Evolutionary conservation across 2,113 vertebrate species (phyloP).

Genomic region (Spermophilus dauricus): DNA sequence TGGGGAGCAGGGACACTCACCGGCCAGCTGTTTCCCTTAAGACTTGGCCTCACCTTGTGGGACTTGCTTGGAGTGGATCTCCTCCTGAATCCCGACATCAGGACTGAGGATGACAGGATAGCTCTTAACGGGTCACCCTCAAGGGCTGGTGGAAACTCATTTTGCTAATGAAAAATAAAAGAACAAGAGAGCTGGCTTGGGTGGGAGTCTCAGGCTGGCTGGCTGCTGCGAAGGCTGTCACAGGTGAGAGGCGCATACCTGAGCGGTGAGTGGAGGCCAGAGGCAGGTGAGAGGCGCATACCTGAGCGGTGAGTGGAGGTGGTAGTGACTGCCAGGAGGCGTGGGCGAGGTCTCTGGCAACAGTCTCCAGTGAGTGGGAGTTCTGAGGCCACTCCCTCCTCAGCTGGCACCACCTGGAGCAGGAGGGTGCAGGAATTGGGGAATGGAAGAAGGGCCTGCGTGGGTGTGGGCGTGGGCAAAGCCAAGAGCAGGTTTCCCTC

Average conservation of each 20-base stretch:
- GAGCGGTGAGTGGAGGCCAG: neutral
- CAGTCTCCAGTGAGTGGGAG: neutral
- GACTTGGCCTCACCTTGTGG: neutral
- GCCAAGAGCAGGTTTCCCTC: neutral
- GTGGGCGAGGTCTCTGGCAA: neutral
- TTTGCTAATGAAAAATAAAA: neutral
- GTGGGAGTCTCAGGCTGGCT: neutral
- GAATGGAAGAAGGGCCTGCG: accelerated
- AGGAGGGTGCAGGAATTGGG: neutral
- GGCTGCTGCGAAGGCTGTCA: neutral
- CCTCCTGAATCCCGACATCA: neutral
- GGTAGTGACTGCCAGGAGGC: neutral
- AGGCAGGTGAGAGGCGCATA: conserved; percentile 1
- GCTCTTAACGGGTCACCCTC: neutral
- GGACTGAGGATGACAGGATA: too few relatives aligned
- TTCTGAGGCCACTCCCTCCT: conserved; percentile 21
- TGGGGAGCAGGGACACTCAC: neutral
- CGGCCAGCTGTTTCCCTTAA: neutral
- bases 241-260: conserved; percentile 28
- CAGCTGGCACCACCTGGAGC: neutral
- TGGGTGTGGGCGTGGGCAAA: neutral
- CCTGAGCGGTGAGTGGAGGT: neutral
- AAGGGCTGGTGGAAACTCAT: neutral
- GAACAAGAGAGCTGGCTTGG: neutral
- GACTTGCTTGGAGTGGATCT: neutral